Evolutionary conservation across 2,888 invertebrate genomes (phyloP).

Genomic region (Drosophila recens): DNA sequence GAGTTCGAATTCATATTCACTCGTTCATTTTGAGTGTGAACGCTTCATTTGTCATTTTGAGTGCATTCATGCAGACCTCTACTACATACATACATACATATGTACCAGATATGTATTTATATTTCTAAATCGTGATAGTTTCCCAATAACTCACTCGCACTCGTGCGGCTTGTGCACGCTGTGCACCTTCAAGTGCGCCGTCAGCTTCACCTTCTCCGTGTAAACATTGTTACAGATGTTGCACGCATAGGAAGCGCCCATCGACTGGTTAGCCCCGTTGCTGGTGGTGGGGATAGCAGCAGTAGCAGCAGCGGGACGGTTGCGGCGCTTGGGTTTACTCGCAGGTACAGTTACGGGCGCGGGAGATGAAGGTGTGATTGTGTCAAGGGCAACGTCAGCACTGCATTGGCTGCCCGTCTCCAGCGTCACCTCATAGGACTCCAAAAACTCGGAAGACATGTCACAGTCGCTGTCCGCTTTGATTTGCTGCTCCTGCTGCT

Average conservation of each 20-base stretch:
- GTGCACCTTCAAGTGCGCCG: conserved; percentile 80
- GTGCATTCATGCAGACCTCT: no score
- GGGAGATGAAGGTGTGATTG: conserved; percentile 17
- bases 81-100: no score
- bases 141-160: conserved; percentile 78
- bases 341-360: not conserved
- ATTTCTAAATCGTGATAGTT: not conserved
- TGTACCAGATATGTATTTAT: not conserved
- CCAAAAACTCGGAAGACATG: conserved; percentile 39
- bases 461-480: conserved; percentile 25
- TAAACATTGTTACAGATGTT: conserved; percentile 82
- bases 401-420: conserved; percentile 31
- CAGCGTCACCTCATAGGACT: conserved; percentile 51
- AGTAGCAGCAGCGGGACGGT: conserved; percentile 1
- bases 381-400: conserved; percentile 22
- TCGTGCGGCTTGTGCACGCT: conserved; percentile 79
- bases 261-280: not conserved
- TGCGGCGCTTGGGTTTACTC: conserved; percentile 6
- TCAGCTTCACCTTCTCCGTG: conserved; percentile 76
- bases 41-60: no score
- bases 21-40: no score
- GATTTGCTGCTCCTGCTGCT: conserved; percentile 12
- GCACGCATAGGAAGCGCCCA: conserved; percentile 61
- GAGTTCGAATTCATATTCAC: no score
- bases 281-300: not conserved